phyloP scores from a whole-genome alignment of 2,113 vertebrate genomes.

The Phalacrocorax pelagicus region DNA sequence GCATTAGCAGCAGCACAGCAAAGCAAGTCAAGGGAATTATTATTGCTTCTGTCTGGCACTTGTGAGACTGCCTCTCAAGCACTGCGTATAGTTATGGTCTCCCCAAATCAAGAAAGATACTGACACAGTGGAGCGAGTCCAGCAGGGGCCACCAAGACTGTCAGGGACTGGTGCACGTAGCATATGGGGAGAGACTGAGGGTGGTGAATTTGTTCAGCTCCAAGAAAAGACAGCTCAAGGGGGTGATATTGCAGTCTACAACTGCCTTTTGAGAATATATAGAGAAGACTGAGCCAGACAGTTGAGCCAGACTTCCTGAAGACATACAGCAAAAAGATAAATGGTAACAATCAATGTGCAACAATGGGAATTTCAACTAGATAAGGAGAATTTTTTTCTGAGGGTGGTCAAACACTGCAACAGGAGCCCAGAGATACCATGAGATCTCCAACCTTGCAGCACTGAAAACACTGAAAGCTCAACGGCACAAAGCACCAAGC shows the following conservation, averaged over 20 bases:
- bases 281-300: background rate
- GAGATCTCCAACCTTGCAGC: background rate
- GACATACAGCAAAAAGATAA: background rate
- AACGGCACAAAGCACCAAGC: background rate
- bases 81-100: background rate
- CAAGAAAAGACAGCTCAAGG: background rate
- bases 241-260: background rate
- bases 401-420: background rate
- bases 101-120: background rate
- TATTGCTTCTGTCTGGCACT: background rate
- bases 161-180: background rate
- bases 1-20: background rate
- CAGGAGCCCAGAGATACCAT: background rate
- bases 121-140: background rate
- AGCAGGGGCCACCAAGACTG: background rate
- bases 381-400: background rate
- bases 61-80: background rate
- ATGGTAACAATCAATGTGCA: background rate
- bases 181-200: background rate
- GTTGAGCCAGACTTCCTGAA: background rate
- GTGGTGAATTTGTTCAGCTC: background rate
- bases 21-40: background rate
- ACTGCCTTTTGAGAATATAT: background rate
- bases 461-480: background rate
- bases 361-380: background rate